Conservation (phyloP, 2,113 vertebrate genomes). For the Mastomys natalensis region DNA sequence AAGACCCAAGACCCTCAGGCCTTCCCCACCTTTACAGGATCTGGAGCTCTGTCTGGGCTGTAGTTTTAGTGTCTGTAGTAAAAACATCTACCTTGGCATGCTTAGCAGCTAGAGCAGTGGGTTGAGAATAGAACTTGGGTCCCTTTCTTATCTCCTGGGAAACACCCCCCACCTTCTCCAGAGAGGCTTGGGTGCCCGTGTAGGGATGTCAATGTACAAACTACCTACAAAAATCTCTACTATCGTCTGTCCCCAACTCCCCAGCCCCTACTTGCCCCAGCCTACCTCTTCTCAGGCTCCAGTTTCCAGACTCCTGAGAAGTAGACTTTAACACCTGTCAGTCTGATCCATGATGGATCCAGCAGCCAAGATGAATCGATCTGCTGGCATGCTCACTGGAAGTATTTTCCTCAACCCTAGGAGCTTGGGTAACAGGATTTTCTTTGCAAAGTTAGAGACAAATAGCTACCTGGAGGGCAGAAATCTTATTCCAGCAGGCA, state of each 20-base stretch:
- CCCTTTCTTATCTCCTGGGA: neutral
- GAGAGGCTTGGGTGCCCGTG: neutral
- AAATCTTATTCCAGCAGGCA: slow-evolving; percentile 41
- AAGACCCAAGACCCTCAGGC: neutral
- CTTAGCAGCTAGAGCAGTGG: neutral
- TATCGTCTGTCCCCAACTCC: neutral
- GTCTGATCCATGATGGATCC: neutral
- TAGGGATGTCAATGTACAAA: neutral
- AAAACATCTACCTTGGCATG: neutral
- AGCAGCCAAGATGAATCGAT: neutral
- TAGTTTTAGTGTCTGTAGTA: neutral
- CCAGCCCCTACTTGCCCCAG: neutral
- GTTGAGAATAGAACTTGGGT: neutral
- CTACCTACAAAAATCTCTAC: neutral
- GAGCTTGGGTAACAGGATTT: neutral
- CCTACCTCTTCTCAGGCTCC: neutral
- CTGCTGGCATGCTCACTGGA: neutral
- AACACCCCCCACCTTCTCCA: neutral
- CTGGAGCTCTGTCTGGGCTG: neutral
- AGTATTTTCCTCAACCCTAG: neutral
- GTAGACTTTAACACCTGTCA: neutral
- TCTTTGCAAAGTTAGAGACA: slow-evolving; percentile 39
- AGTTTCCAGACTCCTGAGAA: neutral
- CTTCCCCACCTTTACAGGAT: neutral
- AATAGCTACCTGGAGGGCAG: slow-evolving; percentile 17